Evolutionary conservation across 2,113 vertebrate genomes (phyloP).

Genomic region (Otis tarda): DNA sequence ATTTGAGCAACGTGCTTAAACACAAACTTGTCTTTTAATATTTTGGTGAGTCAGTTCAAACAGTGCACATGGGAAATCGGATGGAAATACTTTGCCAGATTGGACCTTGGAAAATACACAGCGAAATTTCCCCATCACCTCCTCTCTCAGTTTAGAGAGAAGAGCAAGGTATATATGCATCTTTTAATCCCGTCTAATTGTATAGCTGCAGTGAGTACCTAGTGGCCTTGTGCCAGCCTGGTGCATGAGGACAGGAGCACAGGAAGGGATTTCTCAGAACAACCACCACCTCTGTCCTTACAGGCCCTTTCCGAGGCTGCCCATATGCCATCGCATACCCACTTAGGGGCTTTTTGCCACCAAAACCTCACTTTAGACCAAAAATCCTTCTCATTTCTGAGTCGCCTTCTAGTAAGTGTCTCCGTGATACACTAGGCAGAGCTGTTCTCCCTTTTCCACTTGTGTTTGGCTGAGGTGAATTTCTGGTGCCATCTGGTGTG

Average conservation of each 20-base stretch:
- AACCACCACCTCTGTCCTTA: neutral
- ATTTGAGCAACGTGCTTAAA: neutral
- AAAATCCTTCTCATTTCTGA: neutral
- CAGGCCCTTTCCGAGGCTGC: neutral
- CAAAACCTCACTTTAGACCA: neutral
- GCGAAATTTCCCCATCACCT: neutral
- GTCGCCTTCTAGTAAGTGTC: neutral
- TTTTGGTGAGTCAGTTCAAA: neutral
- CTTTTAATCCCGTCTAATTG: neutral
- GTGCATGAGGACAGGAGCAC: neutral
- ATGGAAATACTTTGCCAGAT: neutral
- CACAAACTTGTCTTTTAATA: neutral
- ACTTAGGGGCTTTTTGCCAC: neutral
- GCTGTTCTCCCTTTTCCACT: neutral
- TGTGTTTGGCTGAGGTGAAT: neutral
- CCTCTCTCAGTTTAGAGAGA: neutral
- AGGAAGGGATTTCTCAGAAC: neutral
- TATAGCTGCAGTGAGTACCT: neutral
- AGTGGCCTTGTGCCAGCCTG: neutral
- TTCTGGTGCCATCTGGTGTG: neutral
- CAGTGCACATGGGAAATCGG: neutral
- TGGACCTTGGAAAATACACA: neutral
- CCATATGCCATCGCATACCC: neutral
- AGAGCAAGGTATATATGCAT: neutral
- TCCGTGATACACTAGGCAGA: neutral